phyloP scores from a whole-genome alignment of 2,113 vertebrate genomes.

The Tragelaphus scriptus region DNA sequence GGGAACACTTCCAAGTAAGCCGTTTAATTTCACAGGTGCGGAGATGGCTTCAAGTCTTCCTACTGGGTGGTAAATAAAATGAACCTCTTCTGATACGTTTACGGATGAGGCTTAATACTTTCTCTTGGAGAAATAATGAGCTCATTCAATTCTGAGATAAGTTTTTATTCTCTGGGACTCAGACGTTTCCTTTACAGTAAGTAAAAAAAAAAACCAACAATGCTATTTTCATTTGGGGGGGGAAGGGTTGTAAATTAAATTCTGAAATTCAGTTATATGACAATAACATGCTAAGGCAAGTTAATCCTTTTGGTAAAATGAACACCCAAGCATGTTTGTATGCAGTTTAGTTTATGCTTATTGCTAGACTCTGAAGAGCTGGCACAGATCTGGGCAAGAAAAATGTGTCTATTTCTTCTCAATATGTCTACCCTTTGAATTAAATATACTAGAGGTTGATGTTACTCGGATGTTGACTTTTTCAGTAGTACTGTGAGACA shows the following conservation, averaged over 20 bases:
- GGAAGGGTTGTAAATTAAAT: not conserved
- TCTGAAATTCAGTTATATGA: not conserved
- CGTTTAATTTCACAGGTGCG: not conserved
- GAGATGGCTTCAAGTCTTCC: not conserved
- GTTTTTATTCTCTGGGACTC: not conserved
- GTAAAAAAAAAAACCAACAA: not conserved
- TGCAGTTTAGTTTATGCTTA: not conserved
- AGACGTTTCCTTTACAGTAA: not conserved
- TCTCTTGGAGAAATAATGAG: not conserved
- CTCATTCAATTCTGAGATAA: not conserved
- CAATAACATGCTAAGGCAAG: not conserved
- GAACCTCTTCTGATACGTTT: not conserved
- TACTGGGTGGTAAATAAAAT: not conserved
- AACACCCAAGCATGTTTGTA: not conserved
- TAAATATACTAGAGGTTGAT: not conserved
- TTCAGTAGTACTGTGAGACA: not conserved
- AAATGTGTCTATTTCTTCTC: conserved; percentile 35
- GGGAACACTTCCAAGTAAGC: not conserved
- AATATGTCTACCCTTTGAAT: conserved; percentile 24
- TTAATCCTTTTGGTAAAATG: conserved; percentile 26
- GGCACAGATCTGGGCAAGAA: not conserved
- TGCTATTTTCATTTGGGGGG: not conserved
- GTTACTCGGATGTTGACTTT: not conserved
- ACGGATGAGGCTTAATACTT: not conserved
- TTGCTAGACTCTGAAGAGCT: not conserved